Evolutionary conservation across 2,113 vertebrate genomes (phyloP).

Genomic region (Hepsetus odoe): DNA sequence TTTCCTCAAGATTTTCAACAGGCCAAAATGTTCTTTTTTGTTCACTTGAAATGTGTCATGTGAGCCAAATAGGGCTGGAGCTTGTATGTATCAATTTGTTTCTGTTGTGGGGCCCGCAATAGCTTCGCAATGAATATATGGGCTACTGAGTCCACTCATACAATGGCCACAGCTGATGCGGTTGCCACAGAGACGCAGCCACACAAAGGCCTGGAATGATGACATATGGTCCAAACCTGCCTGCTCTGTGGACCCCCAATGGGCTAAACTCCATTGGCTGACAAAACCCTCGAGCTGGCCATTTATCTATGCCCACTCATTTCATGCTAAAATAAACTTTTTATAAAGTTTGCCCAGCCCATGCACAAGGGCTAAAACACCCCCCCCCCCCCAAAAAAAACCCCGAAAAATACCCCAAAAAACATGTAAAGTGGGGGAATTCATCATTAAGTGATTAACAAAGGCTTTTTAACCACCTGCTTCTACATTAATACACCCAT

Average conservation of each 20-base stretch:
- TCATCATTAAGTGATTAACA: constrained; percentile 81
- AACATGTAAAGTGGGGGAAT: constrained; percentile 77
- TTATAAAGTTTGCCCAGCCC: constrained; percentile 80
- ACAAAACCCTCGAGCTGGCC: constrained; percentile 68
- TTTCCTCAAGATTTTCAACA: constrained; percentile 91
- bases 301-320: constrained; percentile 76
- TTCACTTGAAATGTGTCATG: constrained; percentile 82
- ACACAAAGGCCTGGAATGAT: constrained; percentile 83
- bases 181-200: constrained; percentile 85
- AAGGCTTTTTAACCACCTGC: constrained; percentile 78
- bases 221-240: constrained; percentile 91
- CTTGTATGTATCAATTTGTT: constrained; percentile 96
- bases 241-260: constrained; percentile 77
- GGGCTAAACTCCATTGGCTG: constrained; percentile 69
- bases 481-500: constrained; percentile 74
- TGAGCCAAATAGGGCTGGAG: constrained; percentile 77
- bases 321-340: constrained; percentile 85
- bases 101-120: constrained; percentile 80
- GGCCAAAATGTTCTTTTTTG: constrained; percentile 86
- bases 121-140: constrained; percentile 86
- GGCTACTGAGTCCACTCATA: constrained; percentile 76
- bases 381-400: constrained; percentile 67
- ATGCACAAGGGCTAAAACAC: constrained; percentile 71
- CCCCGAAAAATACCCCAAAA: too few relatives aligned
- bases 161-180: constrained; percentile 84